Evolutionary conservation across 2,888 invertebrate genomes (phyloP).

Genomic region (Leptopilina myrica): DNA sequence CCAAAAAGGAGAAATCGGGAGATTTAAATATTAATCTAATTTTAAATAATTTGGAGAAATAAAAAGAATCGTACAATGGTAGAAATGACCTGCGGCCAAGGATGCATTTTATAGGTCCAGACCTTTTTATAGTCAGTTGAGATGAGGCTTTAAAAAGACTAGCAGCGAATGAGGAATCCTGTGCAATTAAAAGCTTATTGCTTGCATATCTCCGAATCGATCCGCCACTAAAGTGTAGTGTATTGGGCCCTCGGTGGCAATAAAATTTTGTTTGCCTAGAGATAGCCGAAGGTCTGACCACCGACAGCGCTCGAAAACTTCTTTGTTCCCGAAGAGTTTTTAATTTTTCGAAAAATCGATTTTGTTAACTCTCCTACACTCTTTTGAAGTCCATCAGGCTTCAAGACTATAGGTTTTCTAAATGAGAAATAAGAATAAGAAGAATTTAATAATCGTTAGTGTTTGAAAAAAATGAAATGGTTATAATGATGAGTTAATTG

Average conservation of each 20-base stretch:
- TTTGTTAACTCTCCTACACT: too few species aligned
- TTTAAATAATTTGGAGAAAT: too few species aligned
- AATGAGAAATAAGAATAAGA: not conserved
- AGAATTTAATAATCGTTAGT: not conserved
- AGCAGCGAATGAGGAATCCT: constrained; percentile 74
- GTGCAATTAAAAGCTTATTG: constrained; percentile 77
- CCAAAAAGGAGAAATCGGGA: too few species aligned
- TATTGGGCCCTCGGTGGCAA: constrained; percentile 72
- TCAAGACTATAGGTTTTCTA: too few species aligned
- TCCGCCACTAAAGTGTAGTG: constrained; percentile 73
- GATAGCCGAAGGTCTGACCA: constrained; percentile 61
- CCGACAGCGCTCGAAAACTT: not conserved
- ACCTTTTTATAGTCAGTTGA: constrained; percentile 73
- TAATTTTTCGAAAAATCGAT: too few species aligned
- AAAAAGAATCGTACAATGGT: constrained; percentile 62
- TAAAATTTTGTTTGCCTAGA: constrained; percentile 71
- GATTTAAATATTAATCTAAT: too few species aligned
- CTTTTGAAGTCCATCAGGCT: too few species aligned
- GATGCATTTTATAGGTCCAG: constrained; percentile 77
- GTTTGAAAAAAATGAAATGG: constrained; percentile 31
- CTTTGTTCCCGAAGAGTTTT: not conserved
- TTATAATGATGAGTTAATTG: constrained; percentile 37
- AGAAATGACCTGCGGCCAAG: constrained; percentile 73
- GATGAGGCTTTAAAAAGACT: constrained; percentile 69
- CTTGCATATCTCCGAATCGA: constrained; percentile 76